A percentile compares a stretch with the other conserved stretches of the same genome.
phyloP scores from a whole-genome alignment of 2,113 vertebrate genomes.

The Mustela nigripes region DNA sequence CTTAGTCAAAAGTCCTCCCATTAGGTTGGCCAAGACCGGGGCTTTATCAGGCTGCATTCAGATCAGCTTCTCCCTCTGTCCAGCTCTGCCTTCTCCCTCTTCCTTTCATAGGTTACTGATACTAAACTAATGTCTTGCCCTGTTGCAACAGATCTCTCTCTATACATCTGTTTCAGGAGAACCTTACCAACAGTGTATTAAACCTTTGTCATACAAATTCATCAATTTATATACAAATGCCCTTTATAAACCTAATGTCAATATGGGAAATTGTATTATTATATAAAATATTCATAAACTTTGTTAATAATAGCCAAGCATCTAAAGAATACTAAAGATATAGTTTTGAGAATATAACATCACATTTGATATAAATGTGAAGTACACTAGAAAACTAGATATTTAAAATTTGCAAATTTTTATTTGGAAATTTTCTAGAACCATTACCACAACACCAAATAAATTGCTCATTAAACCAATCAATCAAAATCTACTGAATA shows the following conservation, averaged over 20 bases:
- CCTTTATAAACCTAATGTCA: neutral
- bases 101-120: neutral
- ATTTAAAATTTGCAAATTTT: constrained; percentile 10
- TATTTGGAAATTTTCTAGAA: neutral
- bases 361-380: neutral
- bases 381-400: neutral
- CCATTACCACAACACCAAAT: neutral
- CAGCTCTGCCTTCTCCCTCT: neutral
- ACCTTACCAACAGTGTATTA: neutral
- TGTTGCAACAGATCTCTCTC: neutral
- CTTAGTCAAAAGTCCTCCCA: neutral
- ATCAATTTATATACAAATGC: neutral
- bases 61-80: neutral
- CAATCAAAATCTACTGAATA: neutral
- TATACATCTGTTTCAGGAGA: neutral
- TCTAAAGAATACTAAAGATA: neutral
- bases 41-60: neutral
- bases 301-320: neutral
- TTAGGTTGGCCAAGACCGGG: neutral
- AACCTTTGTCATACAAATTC: neutral
- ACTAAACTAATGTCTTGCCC: neutral
- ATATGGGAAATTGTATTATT: neutral
- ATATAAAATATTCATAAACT: constrained; percentile 31
- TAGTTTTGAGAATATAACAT: neutral
- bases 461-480: constrained; percentile 6